Evolutionary conservation across 2,888 invertebrate species (phyloP).

Genomic region (Cacoxenus indagator): DNA sequence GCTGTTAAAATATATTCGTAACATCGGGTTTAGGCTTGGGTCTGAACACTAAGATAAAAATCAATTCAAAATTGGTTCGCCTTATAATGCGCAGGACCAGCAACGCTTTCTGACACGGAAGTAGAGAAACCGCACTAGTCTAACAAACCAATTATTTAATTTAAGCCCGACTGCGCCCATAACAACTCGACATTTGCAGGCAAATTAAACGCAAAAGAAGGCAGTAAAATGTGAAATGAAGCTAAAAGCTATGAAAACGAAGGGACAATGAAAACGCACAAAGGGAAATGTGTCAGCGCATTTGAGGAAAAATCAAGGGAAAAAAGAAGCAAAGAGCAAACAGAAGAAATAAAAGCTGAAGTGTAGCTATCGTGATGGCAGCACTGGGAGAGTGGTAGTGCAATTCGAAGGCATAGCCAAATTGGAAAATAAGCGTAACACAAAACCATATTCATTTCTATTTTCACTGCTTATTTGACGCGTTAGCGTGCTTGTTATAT

Average conservation of each 20-base stretch:
- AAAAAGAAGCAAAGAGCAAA: constrained; percentile 11
- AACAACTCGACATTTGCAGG: constrained; percentile 26
- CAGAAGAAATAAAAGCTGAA: constrained; percentile 5
- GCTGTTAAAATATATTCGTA: no score
- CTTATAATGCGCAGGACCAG: no score
- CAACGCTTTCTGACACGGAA: no score
- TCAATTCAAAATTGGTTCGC: no score
- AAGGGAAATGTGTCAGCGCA: constrained; percentile 23
- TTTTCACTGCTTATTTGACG: constrained; percentile 6
- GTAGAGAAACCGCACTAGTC: no score
- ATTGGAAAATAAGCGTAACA: constrained; percentile 68
- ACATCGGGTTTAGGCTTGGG: no score
- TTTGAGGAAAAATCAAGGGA: not conserved
- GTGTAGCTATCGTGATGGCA: not conserved
- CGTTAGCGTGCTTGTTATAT: constrained; percentile 28
- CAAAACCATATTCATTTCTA: constrained; percentile 51
- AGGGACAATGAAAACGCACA: not conserved
- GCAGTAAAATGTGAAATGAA: constrained; percentile 23
- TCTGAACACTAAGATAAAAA: no score
- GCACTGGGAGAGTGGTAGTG: constrained; percentile 28
- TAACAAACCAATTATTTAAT: constrained; percentile 69
- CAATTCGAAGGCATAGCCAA: constrained; percentile 29
- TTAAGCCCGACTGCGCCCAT: constrained; percentile 64
- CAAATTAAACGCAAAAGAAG: constrained; percentile 26
- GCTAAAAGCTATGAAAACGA: constrained; percentile 40